phyloP scores from a whole-genome alignment of 2,113 vertebrate genomes.

The Ailuropoda melanoleuca region DNA sequence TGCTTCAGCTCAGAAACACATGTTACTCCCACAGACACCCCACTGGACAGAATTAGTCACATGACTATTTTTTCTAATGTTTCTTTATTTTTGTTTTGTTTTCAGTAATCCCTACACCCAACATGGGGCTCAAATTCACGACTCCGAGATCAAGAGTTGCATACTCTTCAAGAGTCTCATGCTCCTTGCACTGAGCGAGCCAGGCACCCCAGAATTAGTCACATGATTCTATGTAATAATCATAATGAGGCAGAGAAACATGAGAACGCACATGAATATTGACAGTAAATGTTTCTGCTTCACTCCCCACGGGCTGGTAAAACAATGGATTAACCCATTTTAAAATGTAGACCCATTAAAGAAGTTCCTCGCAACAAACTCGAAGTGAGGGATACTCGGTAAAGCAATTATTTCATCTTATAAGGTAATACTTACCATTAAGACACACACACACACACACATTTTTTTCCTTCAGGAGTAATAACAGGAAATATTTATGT shows the following conservation, averaged over 20 bases:
- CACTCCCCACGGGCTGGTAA: background rate
- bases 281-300: background rate
- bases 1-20: background rate
- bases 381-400: background rate
- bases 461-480: background rate
- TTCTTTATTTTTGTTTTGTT: background rate
- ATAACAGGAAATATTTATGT: background rate
- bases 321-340: background rate
- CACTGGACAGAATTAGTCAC: background rate
- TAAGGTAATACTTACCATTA: background rate
- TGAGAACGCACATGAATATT: background rate
- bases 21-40: background rate
- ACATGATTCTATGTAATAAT: background rate
- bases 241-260: background rate
- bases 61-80: background rate
- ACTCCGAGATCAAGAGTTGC: background rate
- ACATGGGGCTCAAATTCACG: background rate
- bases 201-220: background rate
- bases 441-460: background rate
- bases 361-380: slow-evolving; percentile 19
- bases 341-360: background rate
- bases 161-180: background rate
- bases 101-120: background rate
- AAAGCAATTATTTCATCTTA: slow-evolving; percentile 13
- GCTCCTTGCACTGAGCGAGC: background rate